Evolutionary conservation across 2,888 invertebrate genomes (phyloP).

Genomic region (Campoletis raptor): DNA sequence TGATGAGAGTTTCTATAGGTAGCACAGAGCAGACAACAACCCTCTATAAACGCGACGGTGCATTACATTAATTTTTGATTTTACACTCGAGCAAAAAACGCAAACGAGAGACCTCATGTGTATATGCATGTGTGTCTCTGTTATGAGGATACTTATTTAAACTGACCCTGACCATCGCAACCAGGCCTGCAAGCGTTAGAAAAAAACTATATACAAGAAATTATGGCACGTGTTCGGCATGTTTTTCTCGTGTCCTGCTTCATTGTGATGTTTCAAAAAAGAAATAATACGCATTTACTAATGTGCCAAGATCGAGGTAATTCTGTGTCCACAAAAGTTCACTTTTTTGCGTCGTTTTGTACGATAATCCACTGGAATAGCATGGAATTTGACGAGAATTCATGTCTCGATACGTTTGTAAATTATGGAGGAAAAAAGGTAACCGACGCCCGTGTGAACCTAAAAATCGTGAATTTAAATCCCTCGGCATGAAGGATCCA

Average conservation of each 20-base stretch:
- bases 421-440: not conserved
- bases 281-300: conserved; percentile 15
- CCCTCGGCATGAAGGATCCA: not conserved
- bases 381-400: not conserved
- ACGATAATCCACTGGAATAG: not conserved
- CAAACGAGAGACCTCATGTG: not conserved
- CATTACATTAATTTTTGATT: conserved; percentile 82
- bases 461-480: conserved; percentile 50
- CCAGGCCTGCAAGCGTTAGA: conserved; percentile 32
- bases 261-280: conserved; percentile 5
- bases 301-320: conserved; percentile 9
- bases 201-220: conserved; percentile 66
- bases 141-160: not conserved
- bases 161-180: conserved; percentile 66
- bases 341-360: not conserved
- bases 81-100: conserved; percentile 52
- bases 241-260: conserved; percentile 51
- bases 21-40: conserved; percentile 70
- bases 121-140: not conserved
- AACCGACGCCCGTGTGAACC: conserved; percentile 23
- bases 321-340: not conserved
- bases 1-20: conserved; percentile 72
- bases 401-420: not conserved
- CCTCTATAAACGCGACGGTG: conserved; percentile 73
- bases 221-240: conserved; percentile 60